phyloP scores from a whole-genome alignment of 2,888 invertebrate genomes.

The Caenorhabditis afra region DNA sequence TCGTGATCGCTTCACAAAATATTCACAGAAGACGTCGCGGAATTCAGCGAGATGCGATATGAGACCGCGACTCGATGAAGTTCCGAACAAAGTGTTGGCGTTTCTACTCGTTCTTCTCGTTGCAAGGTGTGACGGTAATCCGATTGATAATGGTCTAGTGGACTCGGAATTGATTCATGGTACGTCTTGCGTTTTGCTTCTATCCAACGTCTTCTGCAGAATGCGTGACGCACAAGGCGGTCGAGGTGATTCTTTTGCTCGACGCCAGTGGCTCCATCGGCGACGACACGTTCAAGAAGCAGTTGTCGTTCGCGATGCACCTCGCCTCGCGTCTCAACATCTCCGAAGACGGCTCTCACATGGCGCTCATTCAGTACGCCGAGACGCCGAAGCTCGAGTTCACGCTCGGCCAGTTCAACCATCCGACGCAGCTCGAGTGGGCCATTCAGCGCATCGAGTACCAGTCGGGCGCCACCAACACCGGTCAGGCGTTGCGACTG shows the following conservation, averaged over 20 bases:
- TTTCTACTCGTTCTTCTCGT: background rate
- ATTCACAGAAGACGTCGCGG: too few species aligned
- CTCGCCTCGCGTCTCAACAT: slow-evolving; percentile 80
- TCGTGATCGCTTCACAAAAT: background rate
- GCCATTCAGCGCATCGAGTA: slow-evolving; percentile 78
- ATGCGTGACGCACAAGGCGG: slow-evolving; percentile 77
- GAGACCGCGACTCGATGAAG: slow-evolving; percentile 36
- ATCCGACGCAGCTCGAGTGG: slow-evolving; percentile 77
- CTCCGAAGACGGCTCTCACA: slow-evolving; percentile 78
- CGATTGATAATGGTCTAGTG: slow-evolving; percentile 78
- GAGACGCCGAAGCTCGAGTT: slow-evolving; percentile 80
- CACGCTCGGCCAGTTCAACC: slow-evolving; percentile 74
- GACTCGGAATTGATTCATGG: slow-evolving; percentile 79
- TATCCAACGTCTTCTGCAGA: slow-evolving; percentile 61
- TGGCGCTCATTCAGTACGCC: slow-evolving; percentile 81
- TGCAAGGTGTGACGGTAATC: slow-evolving; percentile 50
- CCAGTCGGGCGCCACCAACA: slow-evolving; percentile 78
- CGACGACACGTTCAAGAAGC: slow-evolving; percentile 77
- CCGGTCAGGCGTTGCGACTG: slow-evolving; percentile 77
- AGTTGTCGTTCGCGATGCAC: slow-evolving; percentile 79
- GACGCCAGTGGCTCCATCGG: slow-evolving; percentile 81
- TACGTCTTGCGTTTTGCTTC: slow-evolving; percentile 24
- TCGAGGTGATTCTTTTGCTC: slow-evolving; percentile 81
- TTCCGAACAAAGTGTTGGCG: background rate
- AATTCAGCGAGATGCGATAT: slow-evolving; percentile 41